Evolutionary conservation across 2,797 vertebrate genomes (phyloP).

Genomic region (Ctenochaetus hawaiiensis): DNA sequence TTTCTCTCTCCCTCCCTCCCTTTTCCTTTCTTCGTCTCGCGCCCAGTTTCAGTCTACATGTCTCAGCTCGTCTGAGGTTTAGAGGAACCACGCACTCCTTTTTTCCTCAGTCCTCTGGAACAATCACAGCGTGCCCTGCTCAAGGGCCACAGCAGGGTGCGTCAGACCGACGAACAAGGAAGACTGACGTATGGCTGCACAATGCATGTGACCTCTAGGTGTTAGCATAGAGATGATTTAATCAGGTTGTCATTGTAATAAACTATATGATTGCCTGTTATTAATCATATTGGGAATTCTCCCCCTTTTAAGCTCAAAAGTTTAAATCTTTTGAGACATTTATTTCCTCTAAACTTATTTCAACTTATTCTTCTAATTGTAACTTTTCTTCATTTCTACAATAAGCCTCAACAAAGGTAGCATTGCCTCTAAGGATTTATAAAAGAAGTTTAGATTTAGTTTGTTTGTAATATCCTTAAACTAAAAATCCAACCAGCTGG

Average conservation of each 20-base stretch:
- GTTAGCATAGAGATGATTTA: constrained; percentile 33
- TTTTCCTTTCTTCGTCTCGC: constrained; percentile 72
- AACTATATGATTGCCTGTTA: not conserved
- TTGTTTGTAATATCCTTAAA: not conserved
- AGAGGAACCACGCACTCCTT: constrained; percentile 73
- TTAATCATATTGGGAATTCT: not conserved
- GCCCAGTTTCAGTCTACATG: constrained; percentile 87
- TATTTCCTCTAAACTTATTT: not conserved
- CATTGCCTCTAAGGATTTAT: not conserved
- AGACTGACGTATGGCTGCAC: constrained; percentile 39
- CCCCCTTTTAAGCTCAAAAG: constrained; percentile 4
- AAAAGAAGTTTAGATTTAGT: not conserved
- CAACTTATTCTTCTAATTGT: not conserved
- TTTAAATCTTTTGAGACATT: not conserved
- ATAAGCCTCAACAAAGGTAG: not conserved
- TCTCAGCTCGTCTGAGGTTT: constrained; percentile 72
- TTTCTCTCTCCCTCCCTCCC: constrained; percentile 70
- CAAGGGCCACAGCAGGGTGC: constrained; percentile 65
- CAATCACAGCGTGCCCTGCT: constrained; percentile 70
- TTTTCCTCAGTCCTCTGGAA: constrained; percentile 70
- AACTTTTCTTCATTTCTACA: not conserved
- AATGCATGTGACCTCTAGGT: constrained; percentile 48
- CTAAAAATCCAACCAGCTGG: not conserved
- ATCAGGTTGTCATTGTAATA: constrained; percentile 14
- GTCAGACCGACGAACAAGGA: constrained; percentile 44